A percentile compares a stretch with the other conserved stretches of the same genome.
Conservation (phyloP, 2,113 vertebrate genomes). For the Petromus typicus region DNA sequence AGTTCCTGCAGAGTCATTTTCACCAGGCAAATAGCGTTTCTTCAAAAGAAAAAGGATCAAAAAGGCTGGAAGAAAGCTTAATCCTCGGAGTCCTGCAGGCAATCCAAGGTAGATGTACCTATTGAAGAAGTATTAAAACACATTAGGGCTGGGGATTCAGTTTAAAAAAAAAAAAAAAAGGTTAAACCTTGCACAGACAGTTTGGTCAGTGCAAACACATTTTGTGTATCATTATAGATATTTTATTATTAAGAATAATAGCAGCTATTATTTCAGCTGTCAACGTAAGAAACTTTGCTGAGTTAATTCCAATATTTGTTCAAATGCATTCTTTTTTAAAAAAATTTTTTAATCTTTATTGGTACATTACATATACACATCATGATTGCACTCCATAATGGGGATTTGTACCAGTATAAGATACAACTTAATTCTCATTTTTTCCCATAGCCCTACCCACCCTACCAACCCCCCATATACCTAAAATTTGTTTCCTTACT, state of each 20-base stretch:
- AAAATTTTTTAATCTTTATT: no score
- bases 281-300: neutral
- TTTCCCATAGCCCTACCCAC: no score
- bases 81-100: constrained; percentile 60
- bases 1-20: constrained; percentile 6
- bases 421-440: no score
- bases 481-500: no score
- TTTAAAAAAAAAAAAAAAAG: no score
- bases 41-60: constrained; percentile 65
- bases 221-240: neutral
- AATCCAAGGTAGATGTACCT: constrained; percentile 78
- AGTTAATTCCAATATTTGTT: neutral
- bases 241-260: neutral
- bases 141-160: no score
- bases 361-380: no score
- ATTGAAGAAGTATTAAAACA: neutral
- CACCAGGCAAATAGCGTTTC: constrained; percentile 38
- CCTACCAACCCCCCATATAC: no score
- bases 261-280: neutral
- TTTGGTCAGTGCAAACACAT: neutral
- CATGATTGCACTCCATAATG: no score
- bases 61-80: constrained; percentile 66
- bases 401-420: no score
- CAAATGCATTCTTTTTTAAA: neutral
- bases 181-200: neutral